Base-by-base conservation (phyloP, 2,797 vertebrate genomes). In the Okamejei kenojei region DNA sequence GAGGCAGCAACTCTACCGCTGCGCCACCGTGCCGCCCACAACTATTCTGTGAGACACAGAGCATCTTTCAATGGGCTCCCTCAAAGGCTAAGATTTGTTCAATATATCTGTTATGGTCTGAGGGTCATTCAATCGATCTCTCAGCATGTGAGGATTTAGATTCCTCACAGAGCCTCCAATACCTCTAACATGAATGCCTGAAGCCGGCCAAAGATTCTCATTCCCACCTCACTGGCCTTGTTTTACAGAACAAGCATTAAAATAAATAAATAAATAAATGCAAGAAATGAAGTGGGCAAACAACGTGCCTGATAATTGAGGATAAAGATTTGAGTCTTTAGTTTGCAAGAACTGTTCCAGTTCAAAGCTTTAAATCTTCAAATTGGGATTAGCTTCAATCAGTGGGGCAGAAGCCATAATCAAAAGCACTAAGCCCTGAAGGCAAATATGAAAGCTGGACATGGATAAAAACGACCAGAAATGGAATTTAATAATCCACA, bases 401-500 rank as follows among this genome's bases (percentile, higher is more conserved):
- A 88, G 29, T 65, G 32, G 84, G n/a, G 5, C n/a, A n/a, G 61
- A 88, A 88, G 29, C 61, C 61, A 88, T 65, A 88, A 88, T 32
- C 61, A 88, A 19, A 32, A 35, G 84, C n/a, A 32, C 17, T 88
- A 63, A 88, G 84, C 61, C 84, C 84, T 88, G 61, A 65, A 88
- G 15, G 61, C 65, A 32, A 32, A 86, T 29, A 29, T 86, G 82
- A 65, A 88, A 32, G 1, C 61, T 88, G 61, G 84, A 88, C 61
- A n/a, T 29, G 58, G 84, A 88, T 65, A 88, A 88, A 73, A 88
- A 63, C 82, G 17, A 65, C n/a, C 61, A 88, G 84, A 65, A 63
- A 88, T 65, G 84, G 61, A 88, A 65, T 88, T 65, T 65, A 88
- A 88, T 88, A 88, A 88, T 65, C 29, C 81, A n/a, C 26, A 88